Base-by-base conservation (phyloP, 2,797 vertebrate species). In the Sebastes itinus region DNA sequence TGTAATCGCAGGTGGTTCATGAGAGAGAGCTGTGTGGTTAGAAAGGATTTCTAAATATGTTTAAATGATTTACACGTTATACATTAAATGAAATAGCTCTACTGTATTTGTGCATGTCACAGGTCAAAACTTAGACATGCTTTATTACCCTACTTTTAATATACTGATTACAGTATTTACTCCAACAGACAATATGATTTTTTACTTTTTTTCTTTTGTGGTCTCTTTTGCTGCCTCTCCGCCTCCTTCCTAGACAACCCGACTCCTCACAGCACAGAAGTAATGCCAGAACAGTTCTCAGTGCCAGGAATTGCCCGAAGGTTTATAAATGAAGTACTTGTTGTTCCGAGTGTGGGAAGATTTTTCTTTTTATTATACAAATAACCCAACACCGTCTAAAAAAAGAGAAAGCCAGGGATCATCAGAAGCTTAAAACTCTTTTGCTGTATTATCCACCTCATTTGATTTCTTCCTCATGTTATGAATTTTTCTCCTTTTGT, bases 281-380 rank as follows among this genome's bases (percentile, higher is more conserved):
- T 73, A 64, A 78, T 69, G 72, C 84, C 85, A 87, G 78, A 77
- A 46, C 64, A 46, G 56, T 68, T 77, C 54, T 54, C 35, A 38
- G 46, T 78, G 89, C 85, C 90, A 90, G 78, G 82, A 83, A 88
- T 70, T 84, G 86, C 82, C 83, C 60, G 22, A 74, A 75, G 83
- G 72, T 86, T 89, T 87, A 86, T 88, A 93, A 94, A 92, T 89
- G 83, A 87, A 85, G 72, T 77, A 82, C 85, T 92, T 92, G 83
- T 89, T 88, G 85, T 87, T 90, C 81, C 70, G 78, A 86, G 79
- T 89, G 87, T 92, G 90, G 86, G 88, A 94, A 91, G 80, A 86
- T 84, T 67, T 89, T 87, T 83, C 75, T 75, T 75, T 77, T 87
- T 92, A 84, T 70, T 78, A 74, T 82, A 77, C 63, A 84, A 87